Base-by-base conservation (phyloP, 37 sponge, comb jelly and placozoan genomes). In the Cladorhizidae sp. region DNA sequence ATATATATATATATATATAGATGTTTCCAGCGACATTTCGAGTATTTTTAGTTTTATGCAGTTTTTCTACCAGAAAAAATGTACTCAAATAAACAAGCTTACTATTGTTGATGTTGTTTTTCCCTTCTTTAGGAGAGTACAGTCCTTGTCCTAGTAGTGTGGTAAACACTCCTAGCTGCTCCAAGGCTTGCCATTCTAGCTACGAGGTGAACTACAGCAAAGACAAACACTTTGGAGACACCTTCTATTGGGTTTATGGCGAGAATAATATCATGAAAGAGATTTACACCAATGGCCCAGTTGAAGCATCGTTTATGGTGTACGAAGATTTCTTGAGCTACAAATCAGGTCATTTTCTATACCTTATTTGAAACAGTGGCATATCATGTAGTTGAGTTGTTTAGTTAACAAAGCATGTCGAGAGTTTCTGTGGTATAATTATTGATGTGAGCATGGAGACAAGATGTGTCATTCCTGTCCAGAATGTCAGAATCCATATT, bases 281-380 rank as follows among this genome's bases (percentile, higher is more conserved):
- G 73, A 96, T 98, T 11, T 96, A 96, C 93, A 96, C 71, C 15
- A 96, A 96, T 79, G 99, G 99, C 32, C 99, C 99, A 23, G 96
- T 98, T 12, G 99, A 98, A 87, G 97, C 77, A 15, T 78, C 95
- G 14, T 96, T 96, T 69, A 78, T 57, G 8, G 97, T 98, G 50
- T 98, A 98, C 75, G 57, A 64, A 36, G 99, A 98, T 80, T 98
- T 98, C 83, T 86, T 83, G 12, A 87, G 81, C 23, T 98, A 98
- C 86, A 94, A 89, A 79, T 65, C 82, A 50, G 99, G 99, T 93
- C 20, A 68, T 68, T n/a, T n/a, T n/a, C n/a, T n/a, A n/a, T n/a
- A n/a, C n/a, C n/a, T n/a, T n/a, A n/a, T n/a, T n/a, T n/a, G n/a
- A n/a, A n/a, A n/a, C n/a, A n/a, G n/a, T n/a, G n/a, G n/a, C n/a